A percentile compares a stretch with the other conserved stretches of the same genome.
Evolutionary conservation across 2,797 vertebrate species (phyloP).

Genomic region (Helostoma temminkii): DNA sequence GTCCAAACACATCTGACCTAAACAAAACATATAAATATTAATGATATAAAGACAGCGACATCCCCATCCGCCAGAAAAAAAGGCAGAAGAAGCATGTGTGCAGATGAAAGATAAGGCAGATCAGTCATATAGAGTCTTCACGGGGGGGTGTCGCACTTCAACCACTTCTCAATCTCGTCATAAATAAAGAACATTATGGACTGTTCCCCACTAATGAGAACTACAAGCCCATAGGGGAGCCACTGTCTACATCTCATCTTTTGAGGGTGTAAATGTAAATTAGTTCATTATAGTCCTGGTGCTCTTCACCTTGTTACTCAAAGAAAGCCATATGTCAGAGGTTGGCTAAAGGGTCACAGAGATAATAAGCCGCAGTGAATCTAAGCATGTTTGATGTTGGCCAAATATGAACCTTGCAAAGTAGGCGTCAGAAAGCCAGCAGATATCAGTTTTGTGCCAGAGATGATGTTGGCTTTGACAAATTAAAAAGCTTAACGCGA

Average conservation of each 20-base stretch:
- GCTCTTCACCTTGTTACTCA: conserved; percentile 57
- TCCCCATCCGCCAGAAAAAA: conserved; percentile 3
- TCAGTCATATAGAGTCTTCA: conserved; percentile 10
- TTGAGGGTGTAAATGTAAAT: conserved; percentile 80
- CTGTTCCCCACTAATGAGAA: conserved; percentile 75
- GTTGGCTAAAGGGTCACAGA: conserved; percentile 60
- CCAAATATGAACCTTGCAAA: conserved; percentile 54
- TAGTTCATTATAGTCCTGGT: conserved; percentile 78
- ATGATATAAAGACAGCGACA: conserved; percentile 23
- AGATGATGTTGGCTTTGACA: conserved; percentile 40
- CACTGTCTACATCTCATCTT: conserved; percentile 38
- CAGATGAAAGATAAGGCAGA: conserved; percentile 16
- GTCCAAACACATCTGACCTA: conserved; percentile 97
- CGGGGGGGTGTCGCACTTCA: conserved; percentile 36
- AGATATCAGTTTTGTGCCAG: conserved; percentile 31
- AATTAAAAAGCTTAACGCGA: conserved; percentile 62
- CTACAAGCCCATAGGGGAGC: conserved; percentile 32
- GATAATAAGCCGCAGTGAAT: conserved; percentile 79
- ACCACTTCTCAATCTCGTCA: conserved; percentile 46
- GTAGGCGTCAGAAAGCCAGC: conserved; percentile 29
- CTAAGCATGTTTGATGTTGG: conserved; percentile 68
- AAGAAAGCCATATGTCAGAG: conserved; percentile 61
- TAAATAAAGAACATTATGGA: conserved; percentile 50
- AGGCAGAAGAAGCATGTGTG: not conserved
- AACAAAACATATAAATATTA: conserved; percentile 35